Evolutionary conservation across 2,797 vertebrate species (phyloP).

Genomic region (Perdix hodgsoniae): DNA sequence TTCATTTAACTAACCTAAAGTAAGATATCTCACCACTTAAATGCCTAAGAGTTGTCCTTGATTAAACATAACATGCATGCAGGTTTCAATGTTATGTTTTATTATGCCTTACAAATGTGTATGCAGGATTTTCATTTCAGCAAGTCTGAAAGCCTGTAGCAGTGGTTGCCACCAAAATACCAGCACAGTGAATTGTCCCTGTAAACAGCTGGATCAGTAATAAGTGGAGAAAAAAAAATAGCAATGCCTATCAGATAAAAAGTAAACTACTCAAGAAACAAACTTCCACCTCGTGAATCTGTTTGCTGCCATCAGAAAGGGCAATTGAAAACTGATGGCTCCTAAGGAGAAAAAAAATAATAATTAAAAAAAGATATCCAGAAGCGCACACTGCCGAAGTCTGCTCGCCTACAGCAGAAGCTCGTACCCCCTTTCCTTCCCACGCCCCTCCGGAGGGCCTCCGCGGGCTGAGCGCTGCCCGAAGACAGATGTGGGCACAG

Average conservation of each 20-base stretch:
- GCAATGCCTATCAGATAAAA: constrained; percentile 46
- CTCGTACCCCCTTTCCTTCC: background rate
- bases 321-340: constrained; percentile 49
- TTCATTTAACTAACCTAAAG: constrained; percentile 74
- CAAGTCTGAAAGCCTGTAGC: constrained; percentile 75
- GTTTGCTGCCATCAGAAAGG: constrained; percentile 31
- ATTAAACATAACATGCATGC: constrained; percentile 78
- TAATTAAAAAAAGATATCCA: background rate
- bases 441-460: background rate
- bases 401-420: constrained; percentile 28
- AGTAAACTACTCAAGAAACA: constrained; percentile 70
- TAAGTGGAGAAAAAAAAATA: constrained; percentile 44
- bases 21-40: constrained; percentile 76
- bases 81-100: constrained; percentile 75
- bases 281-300: constrained; percentile 48
- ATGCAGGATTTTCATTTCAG: constrained; percentile 73
- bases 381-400: constrained; percentile 10
- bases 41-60: constrained; percentile 73
- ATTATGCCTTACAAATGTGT: constrained; percentile 70
- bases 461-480: background rate
- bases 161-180: constrained; percentile 76
- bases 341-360: background rate
- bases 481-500: background rate
- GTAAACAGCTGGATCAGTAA: constrained; percentile 80
- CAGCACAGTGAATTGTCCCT: constrained; percentile 76